Evolutionary conservation across 2,797 vertebrate genomes (phyloP).

Genomic region (Octomys mimax): DNA sequence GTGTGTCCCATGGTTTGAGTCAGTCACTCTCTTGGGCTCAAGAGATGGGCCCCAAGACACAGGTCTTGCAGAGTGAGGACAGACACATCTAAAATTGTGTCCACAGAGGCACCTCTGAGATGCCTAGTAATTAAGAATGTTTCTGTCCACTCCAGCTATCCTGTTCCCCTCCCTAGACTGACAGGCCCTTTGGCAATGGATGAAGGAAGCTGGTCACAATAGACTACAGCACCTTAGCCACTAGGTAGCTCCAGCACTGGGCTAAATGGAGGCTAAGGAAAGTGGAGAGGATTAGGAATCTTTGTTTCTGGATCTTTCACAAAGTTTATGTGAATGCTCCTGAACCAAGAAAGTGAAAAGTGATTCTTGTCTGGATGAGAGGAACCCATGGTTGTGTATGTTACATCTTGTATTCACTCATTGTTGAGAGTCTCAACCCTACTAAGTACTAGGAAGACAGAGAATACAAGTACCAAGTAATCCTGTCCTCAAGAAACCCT

Average conservation of each 20-base stretch:
- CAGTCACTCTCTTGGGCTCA: background rate
- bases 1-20: too few species aligned
- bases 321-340: background rate
- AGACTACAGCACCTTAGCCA: background rate
- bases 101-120: background rate
- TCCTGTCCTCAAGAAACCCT: background rate
- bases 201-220: background rate
- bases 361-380: background rate
- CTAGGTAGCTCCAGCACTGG: slow-evolving; percentile 24
- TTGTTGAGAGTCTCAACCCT: background rate
- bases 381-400: background rate
- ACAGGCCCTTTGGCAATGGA: background rate
- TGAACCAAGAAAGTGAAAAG: background rate
- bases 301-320: background rate
- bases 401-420: background rate
- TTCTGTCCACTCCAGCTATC: background rate
- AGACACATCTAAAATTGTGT: background rate
- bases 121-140: background rate
- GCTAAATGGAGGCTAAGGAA: background rate
- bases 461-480: background rate
- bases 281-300: background rate
- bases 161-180: background rate
- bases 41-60: background rate
- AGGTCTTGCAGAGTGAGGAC: background rate
- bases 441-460: background rate